phyloP scores from a whole-genome alignment of 64 coral and sea anemone species.

The Cladopsammia gracilis region DNA sequence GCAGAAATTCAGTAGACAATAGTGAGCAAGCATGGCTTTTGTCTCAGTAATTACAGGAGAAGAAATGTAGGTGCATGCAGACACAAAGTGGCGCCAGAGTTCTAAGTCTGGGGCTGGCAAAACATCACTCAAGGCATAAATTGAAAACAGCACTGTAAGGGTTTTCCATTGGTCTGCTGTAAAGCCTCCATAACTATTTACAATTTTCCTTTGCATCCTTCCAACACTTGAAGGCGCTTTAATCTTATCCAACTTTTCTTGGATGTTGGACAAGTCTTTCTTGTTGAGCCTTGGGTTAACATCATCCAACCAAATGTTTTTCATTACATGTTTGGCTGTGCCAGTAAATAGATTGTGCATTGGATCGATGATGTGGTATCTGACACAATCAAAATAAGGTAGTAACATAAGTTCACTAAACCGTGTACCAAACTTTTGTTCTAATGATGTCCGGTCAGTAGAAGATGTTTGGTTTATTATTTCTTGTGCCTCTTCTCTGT shows the following conservation, averaged over 20 bases:
- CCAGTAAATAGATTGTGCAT: slow-evolving; percentile 65
- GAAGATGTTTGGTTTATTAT: slow-evolving; percentile 37
- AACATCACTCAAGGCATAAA: slow-evolving; percentile 60
- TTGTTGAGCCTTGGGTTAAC: slow-evolving; percentile 48
- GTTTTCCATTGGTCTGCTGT: slow-evolving; percentile 68
- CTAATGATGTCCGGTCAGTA: not conserved
- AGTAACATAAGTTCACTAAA: slow-evolving; percentile 54
- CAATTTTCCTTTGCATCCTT: slow-evolving; percentile 60
- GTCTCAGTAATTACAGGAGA: slow-evolving; percentile 67
- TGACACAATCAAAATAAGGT: slow-evolving; percentile 69
- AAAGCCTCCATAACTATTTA: slow-evolving; percentile 58
- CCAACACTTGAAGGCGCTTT: slow-evolving; percentile 69
- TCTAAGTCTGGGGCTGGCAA: slow-evolving; percentile 20
- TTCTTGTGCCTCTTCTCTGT: slow-evolving; percentile 3
- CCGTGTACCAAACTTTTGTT: slow-evolving; percentile 46
- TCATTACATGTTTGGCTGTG: slow-evolving; percentile 74
- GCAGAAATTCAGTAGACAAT: slow-evolving; percentile 34
- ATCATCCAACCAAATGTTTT: slow-evolving; percentile 71
- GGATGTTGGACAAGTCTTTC: slow-evolving; percentile 49
- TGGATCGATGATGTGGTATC: slow-evolving; percentile 45
- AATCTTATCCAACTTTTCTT: slow-evolving; percentile 68
- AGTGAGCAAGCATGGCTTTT: slow-evolving; percentile 56
- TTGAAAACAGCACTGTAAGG: slow-evolving; percentile 51
- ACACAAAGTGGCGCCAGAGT: slow-evolving; percentile 24
- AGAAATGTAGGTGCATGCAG: slow-evolving; percentile 2